Base-by-base conservation (phyloP, 2,113 vertebrate genomes). In the Malurus elegans region DNA sequence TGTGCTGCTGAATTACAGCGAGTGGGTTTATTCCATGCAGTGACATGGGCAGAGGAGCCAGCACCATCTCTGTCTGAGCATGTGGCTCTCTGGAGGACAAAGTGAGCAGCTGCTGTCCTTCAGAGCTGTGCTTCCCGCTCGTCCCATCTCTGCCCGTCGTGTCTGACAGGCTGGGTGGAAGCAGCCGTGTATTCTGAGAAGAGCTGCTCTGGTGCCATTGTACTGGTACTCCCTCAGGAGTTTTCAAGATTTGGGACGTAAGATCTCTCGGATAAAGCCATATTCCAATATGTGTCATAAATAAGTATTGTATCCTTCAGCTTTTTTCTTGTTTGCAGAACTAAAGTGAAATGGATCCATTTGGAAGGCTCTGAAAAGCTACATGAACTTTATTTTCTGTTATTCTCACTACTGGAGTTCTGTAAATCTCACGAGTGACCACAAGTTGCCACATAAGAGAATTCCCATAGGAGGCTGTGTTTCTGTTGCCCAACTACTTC, bases 111-210 rank as follows among this genome's bases (percentile, higher is more conserved):
- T 87, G 38, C 44, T 83, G 60, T 23, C 60, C 56, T 76, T 64
- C 64, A 0, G 0, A 70, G 38, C 72, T 51, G 10, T 32, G 38
- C 47, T 74, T 29, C 48, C 26, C 0, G 0, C 80, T 66, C 29
- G 9, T 66, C 42, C 48, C 2, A 0, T 73, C 38, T 38, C 56
- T 71, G 24, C 60, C 44, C n/a, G 54, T 42, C 47, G 5, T 42
- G n/a, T 24, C 90, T 71, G 86, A n/a, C 57, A 79, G 74, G 40
- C 45, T 64, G 42, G 31, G 28, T 85, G 57, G 66, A 82, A 82
- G 78, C 81, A 60, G 57, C 31, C 6, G 0, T 53, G n/a, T 58
- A 5, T 64, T 80, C 78, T 90, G 73, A 72, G 78, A 53, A 48
- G 24, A 85, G 25, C 53, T 72, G 32, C 62, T 62, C 23, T 82